Evolutionary conservation across 2,888 invertebrate species (phyloP), one percentile per base, ranked within the genome.

Genomic region (Tiliacea citrago): DNA sequence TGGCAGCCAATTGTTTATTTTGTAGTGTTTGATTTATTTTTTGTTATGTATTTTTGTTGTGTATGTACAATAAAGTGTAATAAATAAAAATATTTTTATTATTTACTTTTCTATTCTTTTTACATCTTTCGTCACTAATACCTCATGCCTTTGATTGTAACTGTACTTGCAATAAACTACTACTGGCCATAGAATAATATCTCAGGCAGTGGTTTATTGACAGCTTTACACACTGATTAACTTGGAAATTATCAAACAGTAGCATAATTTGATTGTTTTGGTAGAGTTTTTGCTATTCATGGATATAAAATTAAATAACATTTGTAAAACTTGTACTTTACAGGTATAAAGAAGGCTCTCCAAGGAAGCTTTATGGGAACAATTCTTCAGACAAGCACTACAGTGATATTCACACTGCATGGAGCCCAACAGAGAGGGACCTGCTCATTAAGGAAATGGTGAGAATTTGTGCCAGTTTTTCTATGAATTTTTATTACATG

Each of bases 401-500:
- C 49, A 88, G 83, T 81, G 86, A 89, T 57, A 83, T 87, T 7
- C 88, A 91, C 49, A 91, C 91, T n/a, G 84, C 89, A 61, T 96
- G 96, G 96, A 95, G 89, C 79, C 86, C 89, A 42, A 93, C 93
- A 77, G 97, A 97, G 87, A 97, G 97, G 84, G 94, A 96, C 77
- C 86, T 97, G 51, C 94, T 97, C 35, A 94, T 95, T 57, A 95
- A 95, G 86, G 97, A 97, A 89, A 97, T 97, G 95, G 97, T 97
- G 90, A 91, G 88, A 21, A 45, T 58, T 49, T 18, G 24, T 10
- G 0, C 9, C 18, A 16, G 9, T 8, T 24, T 53, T 29, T 57
- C 55, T 57, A n/a, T 53, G n/a, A 53, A 53, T 53, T n/a, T n/a
- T n/a, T 4, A 21, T 51, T 51, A n/a, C 10, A n/a, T 51, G 51